Evolutionary conservation across 2,113 vertebrate genomes (phyloP).

Genomic region (Calcarius ornatus): DNA sequence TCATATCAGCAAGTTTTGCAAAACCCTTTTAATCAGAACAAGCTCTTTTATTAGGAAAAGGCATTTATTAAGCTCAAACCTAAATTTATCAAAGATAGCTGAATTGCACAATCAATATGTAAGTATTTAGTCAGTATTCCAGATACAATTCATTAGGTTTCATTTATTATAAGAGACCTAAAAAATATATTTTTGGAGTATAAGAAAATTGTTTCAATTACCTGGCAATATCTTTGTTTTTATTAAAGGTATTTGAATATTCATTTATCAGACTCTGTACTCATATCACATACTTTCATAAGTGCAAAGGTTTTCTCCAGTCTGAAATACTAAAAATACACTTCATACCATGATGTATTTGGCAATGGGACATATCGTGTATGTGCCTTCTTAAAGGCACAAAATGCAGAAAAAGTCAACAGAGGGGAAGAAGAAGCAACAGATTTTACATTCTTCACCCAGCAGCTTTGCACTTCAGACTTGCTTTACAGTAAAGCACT

Average conservation of each 20-base stretch:
- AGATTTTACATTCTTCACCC: background rate
- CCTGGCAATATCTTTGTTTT: background rate
- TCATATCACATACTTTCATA: background rate
- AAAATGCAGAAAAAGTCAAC: background rate
- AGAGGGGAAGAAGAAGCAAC: background rate
- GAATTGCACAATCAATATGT: background rate
- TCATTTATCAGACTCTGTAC: background rate
- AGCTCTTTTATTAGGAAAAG: background rate
- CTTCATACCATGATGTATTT: background rate
- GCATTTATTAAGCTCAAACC: background rate
- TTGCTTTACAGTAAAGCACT: background rate
- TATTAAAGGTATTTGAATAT: background rate
- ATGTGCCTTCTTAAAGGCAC: background rate
- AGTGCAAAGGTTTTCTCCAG: background rate
- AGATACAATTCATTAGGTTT: background rate
- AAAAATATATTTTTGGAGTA: background rate
- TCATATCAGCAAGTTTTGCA: background rate
- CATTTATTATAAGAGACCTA: background rate
- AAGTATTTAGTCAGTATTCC: background rate
- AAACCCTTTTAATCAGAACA: background rate
- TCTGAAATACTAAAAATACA: background rate
- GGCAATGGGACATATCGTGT: background rate
- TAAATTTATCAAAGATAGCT: background rate
- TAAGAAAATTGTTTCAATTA: background rate
- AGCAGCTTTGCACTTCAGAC: background rate